phyloP scores from a whole-genome alignment of 2,888 invertebrate species.

The Stenodera caucasica region DNA sequence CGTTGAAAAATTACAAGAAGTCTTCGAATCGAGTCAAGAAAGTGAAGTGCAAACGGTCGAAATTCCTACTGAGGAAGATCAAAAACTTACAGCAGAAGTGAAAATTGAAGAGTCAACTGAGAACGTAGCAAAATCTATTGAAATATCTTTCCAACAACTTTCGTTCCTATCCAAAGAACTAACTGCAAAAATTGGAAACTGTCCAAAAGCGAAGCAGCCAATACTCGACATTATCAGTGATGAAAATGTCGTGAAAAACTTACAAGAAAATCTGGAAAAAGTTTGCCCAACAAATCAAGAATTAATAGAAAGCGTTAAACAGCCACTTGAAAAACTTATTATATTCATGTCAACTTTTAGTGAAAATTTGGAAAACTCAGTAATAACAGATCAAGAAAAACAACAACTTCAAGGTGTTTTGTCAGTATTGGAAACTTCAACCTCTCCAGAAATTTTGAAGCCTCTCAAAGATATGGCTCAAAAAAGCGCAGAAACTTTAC shows the following conservation, averaged over 20 bases:
- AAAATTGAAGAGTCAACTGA: background rate
- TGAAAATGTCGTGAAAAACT: constrained; percentile 12
- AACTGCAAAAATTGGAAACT: constrained; percentile 9
- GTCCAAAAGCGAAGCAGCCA: background rate
- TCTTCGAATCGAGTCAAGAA: background rate
- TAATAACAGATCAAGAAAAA: constrained; percentile 18
- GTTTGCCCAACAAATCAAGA: constrained; percentile 2
- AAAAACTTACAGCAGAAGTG: background rate
- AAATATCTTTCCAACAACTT: background rate
- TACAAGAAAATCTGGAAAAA: constrained; percentile 3
- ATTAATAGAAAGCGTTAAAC: constrained; percentile 15
- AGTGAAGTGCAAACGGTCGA: background rate
- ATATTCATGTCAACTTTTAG: constrained; percentile 13
- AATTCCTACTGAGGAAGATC: background rate
- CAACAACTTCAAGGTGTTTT: constrained; percentile 13
- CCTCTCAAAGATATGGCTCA: constrained; percentile 37
- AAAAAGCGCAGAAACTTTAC: constrained; percentile 30
- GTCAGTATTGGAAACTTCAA: constrained; percentile 5
- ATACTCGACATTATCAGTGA: background rate
- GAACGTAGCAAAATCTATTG: background rate
- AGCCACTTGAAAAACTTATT: constrained; percentile 26
- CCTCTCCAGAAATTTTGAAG: constrained; percentile 13
- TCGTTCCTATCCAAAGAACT: background rate
- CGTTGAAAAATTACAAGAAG: constrained; percentile 33
- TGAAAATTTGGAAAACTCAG: constrained; percentile 8